Percentiles rank a stretch among this genome's conserved stretches.
phyloP scores from a whole-genome alignment of 2,113 vertebrate species.

The Myotis lucifugus region DNA sequence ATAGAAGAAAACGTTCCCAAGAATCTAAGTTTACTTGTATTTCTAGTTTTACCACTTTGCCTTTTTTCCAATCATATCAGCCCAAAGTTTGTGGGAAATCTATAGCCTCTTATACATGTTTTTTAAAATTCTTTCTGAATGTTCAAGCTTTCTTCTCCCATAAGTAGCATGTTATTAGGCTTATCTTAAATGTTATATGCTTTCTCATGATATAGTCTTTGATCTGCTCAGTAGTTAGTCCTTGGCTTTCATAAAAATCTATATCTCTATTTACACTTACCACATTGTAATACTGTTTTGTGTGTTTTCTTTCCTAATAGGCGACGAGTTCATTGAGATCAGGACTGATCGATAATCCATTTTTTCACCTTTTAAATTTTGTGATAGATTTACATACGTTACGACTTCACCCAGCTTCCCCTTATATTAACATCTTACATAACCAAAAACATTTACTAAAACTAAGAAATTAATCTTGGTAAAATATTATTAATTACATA shows the following conservation, averaged over 20 bases:
- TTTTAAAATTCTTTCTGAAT: not conserved
- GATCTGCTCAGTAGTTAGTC: not conserved
- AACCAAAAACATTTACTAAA: not conserved
- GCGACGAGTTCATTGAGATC: not conserved
- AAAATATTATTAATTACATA: conserved; percentile 19
- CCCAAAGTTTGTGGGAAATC: not conserved
- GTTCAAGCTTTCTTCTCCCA: not conserved
- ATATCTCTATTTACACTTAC: not conserved
- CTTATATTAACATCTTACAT: not conserved
- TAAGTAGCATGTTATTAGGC: not conserved
- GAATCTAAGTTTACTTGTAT: not conserved
- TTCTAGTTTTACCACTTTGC: not conserved
- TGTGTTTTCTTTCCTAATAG: not conserved
- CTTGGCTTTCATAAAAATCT: not conserved
- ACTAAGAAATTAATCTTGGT: conserved; percentile 3
- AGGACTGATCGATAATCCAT: not conserved
- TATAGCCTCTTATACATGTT: not conserved
- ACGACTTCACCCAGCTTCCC: not conserved
- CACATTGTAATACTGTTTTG: not conserved
- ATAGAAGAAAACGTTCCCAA: not conserved
- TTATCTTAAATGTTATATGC: not conserved
- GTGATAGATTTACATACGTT: not conserved
- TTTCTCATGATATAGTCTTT: not conserved
- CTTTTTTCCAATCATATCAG: not conserved
- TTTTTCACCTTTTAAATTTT: not conserved